phyloP scores from a whole-genome alignment of 2,888 invertebrate genomes.

The Rhingia rostrata region DNA sequence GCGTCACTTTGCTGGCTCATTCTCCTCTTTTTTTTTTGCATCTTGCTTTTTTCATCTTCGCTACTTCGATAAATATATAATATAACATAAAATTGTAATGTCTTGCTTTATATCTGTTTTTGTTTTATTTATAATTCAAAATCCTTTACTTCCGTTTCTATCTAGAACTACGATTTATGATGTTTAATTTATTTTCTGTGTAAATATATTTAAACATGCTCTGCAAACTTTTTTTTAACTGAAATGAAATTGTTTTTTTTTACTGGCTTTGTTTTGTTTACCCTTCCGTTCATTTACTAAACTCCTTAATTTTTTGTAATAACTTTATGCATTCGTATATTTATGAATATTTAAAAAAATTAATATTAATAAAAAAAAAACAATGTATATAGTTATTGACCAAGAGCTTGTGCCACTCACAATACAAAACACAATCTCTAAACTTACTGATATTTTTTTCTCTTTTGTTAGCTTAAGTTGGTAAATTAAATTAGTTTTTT shows the following conservation, averaged over 20 bases:
- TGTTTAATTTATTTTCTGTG: slow-evolving; percentile 36
- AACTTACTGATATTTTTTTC: slow-evolving; percentile 18
- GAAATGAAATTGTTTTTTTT: slow-evolving; percentile 35
- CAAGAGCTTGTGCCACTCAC: slow-evolving; percentile 45
- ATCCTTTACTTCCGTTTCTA: slow-evolving; percentile 54
- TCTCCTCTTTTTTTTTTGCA: slow-evolving; percentile 54
- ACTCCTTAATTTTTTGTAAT: slow-evolving; percentile 8
- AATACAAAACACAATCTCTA: slow-evolving; percentile 43
- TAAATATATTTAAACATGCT: slow-evolving; percentile 65
- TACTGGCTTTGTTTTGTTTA: slow-evolving; percentile 7
- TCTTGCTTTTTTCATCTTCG: slow-evolving; percentile 60
- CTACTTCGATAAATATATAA: slow-evolving; percentile 68
- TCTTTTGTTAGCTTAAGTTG: slow-evolving; percentile 50
- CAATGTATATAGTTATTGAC: slow-evolving; percentile 6
- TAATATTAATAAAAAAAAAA: slow-evolving; percentile 40
- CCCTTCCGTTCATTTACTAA: slow-evolving; percentile 24
- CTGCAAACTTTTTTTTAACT: slow-evolving; percentile 46
- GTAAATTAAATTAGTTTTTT: slow-evolving; percentile 56
- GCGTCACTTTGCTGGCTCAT: slow-evolving; percentile 74
- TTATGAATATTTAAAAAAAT: slow-evolving; percentile 34
- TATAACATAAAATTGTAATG: slow-evolving; percentile 69
- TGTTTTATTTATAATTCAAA: slow-evolving; percentile 46
- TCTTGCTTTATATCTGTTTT: slow-evolving; percentile 54
- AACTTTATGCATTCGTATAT: slow-evolving; percentile 38
- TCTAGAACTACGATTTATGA: slow-evolving; percentile 49